Conservation (phyloP, 2,888 invertebrate genomes). For the Galeruca laticollis region DNA sequence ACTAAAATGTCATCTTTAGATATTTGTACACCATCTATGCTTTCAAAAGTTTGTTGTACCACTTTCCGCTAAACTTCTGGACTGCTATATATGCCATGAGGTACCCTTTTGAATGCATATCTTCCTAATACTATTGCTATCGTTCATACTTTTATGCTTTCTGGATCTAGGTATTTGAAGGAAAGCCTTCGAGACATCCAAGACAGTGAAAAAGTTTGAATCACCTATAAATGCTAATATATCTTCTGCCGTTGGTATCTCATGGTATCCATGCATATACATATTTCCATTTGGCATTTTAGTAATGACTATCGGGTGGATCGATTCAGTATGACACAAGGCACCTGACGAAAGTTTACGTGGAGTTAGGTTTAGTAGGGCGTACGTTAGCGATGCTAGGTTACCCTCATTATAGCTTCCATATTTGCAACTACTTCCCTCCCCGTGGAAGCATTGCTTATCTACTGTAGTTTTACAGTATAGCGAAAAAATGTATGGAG, state of each 20-base stretch:
- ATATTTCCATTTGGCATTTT: background rate
- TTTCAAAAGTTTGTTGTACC: background rate
- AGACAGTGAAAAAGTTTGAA: background rate
- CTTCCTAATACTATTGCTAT: constrained; percentile 10
- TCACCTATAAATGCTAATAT: background rate
- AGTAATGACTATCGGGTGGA: background rate
- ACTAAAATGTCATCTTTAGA: no score
- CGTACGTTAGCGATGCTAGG: no score
- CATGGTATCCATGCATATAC: background rate
- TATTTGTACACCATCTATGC: constrained; percentile 2
- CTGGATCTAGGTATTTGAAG: background rate
- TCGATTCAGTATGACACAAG: no score
- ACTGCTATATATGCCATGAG: constrained; percentile 1
- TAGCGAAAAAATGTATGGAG: no score
- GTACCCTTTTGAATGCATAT: no score
- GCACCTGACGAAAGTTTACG: no score
- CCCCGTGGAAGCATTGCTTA: no score
- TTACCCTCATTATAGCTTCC: no score
- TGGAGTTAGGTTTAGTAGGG: no score
- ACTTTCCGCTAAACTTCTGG: constrained; percentile 16
- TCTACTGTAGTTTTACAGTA: no score
- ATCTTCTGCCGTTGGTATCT: constrained; percentile 8
- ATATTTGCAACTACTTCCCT: no score
- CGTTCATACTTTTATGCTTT: constrained; percentile 1
- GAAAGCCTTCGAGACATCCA: background rate